Conservation (phyloP, 2,113 vertebrate species). For the Andinoacara biseriatus region DNA sequence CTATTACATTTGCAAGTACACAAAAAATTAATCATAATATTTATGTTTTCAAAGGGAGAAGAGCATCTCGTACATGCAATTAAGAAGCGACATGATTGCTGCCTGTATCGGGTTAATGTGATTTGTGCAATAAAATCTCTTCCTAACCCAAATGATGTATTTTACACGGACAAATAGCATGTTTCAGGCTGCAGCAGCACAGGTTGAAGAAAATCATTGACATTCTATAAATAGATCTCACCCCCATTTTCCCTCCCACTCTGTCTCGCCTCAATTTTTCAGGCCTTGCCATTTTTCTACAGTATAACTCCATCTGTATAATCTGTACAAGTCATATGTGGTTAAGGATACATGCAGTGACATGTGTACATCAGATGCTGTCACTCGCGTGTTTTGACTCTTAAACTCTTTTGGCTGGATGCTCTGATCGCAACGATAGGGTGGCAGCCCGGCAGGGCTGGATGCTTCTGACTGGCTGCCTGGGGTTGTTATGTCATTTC, state of each 20-base stretch:
- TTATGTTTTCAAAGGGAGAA: background rate
- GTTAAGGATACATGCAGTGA: constrained; percentile 53
- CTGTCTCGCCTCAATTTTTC: constrained; percentile 31
- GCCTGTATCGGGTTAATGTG: constrained; percentile 23
- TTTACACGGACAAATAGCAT: constrained; percentile 55
- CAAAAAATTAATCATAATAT: constrained; percentile 4
- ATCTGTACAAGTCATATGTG: constrained; percentile 41
- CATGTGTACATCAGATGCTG: constrained; percentile 53
- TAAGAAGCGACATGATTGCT: constrained; percentile 44
- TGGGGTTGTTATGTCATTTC: constrained; percentile 61
- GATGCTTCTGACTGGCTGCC: constrained; percentile 55
- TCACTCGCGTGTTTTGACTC: constrained; percentile 68
- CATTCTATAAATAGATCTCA: constrained; percentile 63
- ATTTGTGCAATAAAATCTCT: constrained; percentile 41
- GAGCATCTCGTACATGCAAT: constrained; percentile 24
- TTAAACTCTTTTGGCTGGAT: constrained; percentile 57
- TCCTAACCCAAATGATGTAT: constrained; percentile 24
- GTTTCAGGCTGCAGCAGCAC: constrained; percentile 54
- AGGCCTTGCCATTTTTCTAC: constrained; percentile 28
- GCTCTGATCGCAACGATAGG: constrained; percentile 59
- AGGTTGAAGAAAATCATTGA: constrained; percentile 65
- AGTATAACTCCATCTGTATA: constrained; percentile 20
- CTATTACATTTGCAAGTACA: background rate
- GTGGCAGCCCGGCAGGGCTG: constrained; percentile 48
- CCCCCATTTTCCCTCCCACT: constrained; percentile 29